A percentile compares a stretch with the other conserved stretches of the same genome.
Evolutionary conservation across 2,113 vertebrate genomes (phyloP).

Genomic region (Climacteris rufus): DNA sequence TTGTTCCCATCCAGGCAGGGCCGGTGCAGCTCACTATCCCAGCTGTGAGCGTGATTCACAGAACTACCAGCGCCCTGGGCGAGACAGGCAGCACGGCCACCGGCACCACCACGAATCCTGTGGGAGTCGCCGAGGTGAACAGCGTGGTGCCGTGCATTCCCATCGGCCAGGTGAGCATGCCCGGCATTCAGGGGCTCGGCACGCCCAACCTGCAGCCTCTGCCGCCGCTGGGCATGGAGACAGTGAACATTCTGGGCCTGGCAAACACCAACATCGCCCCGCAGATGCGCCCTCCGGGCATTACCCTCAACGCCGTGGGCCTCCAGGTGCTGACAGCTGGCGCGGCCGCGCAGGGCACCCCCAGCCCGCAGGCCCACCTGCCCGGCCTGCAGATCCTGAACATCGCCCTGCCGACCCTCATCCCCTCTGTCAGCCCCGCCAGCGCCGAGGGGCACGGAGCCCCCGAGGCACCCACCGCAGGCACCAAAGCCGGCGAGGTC

Average conservation of each 20-base stretch:
- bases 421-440: constrained; percentile 81
- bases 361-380: constrained; percentile 76
- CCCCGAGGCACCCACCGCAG: constrained; percentile 29
- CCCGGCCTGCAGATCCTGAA: constrained; percentile 91
- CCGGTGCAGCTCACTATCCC: constrained; percentile 92
- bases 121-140: constrained; percentile 80
- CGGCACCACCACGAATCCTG: not conserved
- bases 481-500: not conserved
- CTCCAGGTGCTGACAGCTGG: constrained; percentile 87
- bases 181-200: constrained; percentile 78
- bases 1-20: constrained; percentile 88
- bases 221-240: constrained; percentile 80
- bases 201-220: constrained; percentile 70
- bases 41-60: constrained; percentile 86
- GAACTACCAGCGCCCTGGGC: constrained; percentile 65
- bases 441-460: constrained; percentile 66
- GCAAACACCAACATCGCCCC: constrained; percentile 75
- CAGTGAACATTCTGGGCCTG: constrained; percentile 86
- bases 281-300: constrained; percentile 78
- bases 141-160: constrained; percentile 86
- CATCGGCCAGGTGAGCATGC: constrained; percentile 79
- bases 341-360: constrained; percentile 73
- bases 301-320: constrained; percentile 86
- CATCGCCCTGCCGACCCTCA: constrained; percentile 87
- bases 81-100: constrained; percentile 23